These are phyloP conservation scores for Haplochromis vanheusdeni DNA, from an alignment of 2,113 vertebrate species.

Conservation along the genomic window DNA sequence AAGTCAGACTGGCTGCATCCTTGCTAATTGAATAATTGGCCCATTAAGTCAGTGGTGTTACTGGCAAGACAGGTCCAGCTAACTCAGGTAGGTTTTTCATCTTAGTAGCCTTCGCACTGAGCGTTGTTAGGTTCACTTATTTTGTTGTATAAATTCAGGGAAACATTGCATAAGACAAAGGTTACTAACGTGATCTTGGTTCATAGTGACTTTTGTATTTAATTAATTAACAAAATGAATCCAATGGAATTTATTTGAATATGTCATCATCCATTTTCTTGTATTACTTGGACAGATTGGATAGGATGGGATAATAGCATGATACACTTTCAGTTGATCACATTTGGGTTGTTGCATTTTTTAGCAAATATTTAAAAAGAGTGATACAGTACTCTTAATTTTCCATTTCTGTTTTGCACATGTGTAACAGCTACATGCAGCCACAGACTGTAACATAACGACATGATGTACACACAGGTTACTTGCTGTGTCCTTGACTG, in stretches of 20 bases:
- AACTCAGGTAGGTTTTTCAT: background rate
- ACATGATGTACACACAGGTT: background rate
- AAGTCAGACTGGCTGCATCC: background rate
- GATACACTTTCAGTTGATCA: background rate
- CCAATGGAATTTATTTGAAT: background rate
- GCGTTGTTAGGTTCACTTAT: background rate
- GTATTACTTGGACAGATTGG: background rate
- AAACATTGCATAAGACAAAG: background rate
- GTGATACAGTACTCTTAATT: background rate
- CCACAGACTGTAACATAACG: background rate
- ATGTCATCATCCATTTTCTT: background rate
- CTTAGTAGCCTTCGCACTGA: accelerated
- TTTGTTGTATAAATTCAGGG: background rate
- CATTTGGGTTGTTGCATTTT: background rate
- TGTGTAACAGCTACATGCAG: background rate
- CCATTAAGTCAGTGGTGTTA: background rate
- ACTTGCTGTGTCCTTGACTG: background rate
- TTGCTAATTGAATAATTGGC: background rate
- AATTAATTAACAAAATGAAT: background rate
- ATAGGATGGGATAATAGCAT: background rate
- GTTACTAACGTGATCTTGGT: background rate
- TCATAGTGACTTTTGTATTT: background rate
- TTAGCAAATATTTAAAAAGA: background rate
- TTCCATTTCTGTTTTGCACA: background rate
- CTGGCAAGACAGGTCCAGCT: background rate